Base-by-base conservation (phyloP, 2,888 invertebrate species). In the Aphrophora alni region DNA sequence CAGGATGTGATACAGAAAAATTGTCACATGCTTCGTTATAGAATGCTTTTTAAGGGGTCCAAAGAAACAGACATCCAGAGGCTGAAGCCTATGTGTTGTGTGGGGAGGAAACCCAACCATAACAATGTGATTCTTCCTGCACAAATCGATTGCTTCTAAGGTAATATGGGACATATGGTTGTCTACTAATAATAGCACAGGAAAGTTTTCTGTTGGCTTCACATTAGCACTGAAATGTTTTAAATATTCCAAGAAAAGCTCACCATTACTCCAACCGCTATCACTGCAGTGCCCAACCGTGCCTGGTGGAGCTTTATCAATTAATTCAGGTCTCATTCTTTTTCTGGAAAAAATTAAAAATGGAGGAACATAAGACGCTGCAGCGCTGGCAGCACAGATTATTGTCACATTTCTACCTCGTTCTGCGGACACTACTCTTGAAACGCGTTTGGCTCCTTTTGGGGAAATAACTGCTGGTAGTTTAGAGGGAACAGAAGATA, bases 311-410 rank as follows among this genome's bases (percentile, higher is more conserved):
- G 73, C n/a, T 0, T 51, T 38, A 28, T 72, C 27, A 14, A 72
- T 8, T n/a, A 78, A 28, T 24, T 44, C 78, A 24, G 78, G 78
- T 21, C 25, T 27, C 71, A 78, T 78, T 26, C 71, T 38, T 33
- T 78, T 72, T 24, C 78, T 78, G 5, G 78, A 24, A 73, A 73
- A 73, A 73, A 73, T 28, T n/a, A 73, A 14, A 73, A 73, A 73
- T 27, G 38, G 73, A n/a, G 28, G 28, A 26, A 27, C 27, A 14
- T 73, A 73, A 73, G 12, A 27, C 8, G 27, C 73, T 27, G 73
- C n/a, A 51, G 78, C 78, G 33, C 51, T 78, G 10, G 44, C 44
- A 59, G 25, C 71, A n/a, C 78, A 78, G 8, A 78, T 72, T 1
- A 78, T 71, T 5, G 78, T 78, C 0, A 78, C 78, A 44, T 78